Conservation (phyloP, 2,113 vertebrate species). For the Periophthalmodon schlosseri region DNA sequence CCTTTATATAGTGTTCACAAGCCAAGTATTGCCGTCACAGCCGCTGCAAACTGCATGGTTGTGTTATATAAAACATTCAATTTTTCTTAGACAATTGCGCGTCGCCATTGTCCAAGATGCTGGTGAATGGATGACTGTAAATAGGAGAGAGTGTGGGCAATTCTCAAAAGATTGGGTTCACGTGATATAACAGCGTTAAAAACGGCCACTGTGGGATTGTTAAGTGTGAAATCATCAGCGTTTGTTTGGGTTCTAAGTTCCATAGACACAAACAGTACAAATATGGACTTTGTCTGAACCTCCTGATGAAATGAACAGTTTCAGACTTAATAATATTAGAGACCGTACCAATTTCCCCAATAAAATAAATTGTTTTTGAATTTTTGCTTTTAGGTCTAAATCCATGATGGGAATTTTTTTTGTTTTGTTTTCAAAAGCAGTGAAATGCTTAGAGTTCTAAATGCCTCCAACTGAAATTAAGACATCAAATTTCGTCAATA, state of each 20-base stretch:
- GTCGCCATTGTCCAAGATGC: background rate
- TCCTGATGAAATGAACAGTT: too few relatives aligned
- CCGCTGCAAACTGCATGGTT: background rate
- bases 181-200: background rate
- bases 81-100: background rate
- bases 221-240: background rate
- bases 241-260: too few relatives aligned
- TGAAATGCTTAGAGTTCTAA: too few relatives aligned
- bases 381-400: too few relatives aligned
- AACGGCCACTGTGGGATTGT: background rate
- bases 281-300: too few relatives aligned
- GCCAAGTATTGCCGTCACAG: too few relatives aligned
- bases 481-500: too few relatives aligned
- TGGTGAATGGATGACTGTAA: background rate
- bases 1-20: conserved; percentile 1
- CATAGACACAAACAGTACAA: too few relatives aligned
- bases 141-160: background rate
- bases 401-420: too few relatives aligned
- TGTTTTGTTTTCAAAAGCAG: too few relatives aligned
- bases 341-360: background rate
- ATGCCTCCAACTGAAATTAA: too few relatives aligned
- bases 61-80: background rate
- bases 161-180: too few relatives aligned
- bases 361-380: background rate
- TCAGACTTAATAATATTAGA: background rate